These are phyloP conservation scores for Salpingus planirostris DNA, from an alignment of 2,888 invertebrate genomes.

Conservation along the genomic window DNA sequence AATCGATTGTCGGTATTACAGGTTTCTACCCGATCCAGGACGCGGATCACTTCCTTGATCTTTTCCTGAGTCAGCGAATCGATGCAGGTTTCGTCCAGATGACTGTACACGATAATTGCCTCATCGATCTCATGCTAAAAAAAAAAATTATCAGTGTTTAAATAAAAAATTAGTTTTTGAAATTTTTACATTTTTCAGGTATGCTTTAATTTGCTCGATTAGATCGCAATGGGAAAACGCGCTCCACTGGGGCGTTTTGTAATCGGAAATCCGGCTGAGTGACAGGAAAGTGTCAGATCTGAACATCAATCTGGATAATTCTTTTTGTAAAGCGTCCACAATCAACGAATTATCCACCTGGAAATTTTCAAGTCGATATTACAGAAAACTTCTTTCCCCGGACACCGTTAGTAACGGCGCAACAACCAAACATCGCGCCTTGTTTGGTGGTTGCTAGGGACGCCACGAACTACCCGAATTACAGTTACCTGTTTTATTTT, in stretches of 20 bases:
- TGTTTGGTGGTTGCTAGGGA: too few species aligned
- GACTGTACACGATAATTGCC: slow-evolving; percentile 29
- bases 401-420: too few species aligned
- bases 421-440: too few species aligned
- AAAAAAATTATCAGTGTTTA: slow-evolving; percentile 3
- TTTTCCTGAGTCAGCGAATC: slow-evolving; percentile 19
- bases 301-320: slow-evolving; percentile 20
- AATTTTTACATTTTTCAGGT: slow-evolving; percentile 39
- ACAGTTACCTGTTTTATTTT: background rate
- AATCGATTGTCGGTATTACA: too few species aligned
- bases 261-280: slow-evolving; percentile 17
- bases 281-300: slow-evolving; percentile 40
- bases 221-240: slow-evolving; percentile 39
- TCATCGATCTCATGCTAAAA: slow-evolving; percentile 31
- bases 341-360: too few species aligned
- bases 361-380: too few species aligned
- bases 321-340: too few species aligned
- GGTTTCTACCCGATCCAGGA: too few species aligned
- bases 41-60: too few species aligned
- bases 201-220: slow-evolving; percentile 35
- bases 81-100: slow-evolving; percentile 20
- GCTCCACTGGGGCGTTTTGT: slow-evolving; percentile 37
- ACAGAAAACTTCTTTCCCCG: too few species aligned
- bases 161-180: too few species aligned
- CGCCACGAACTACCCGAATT: too few species aligned